Percentiles rank a stretch among this genome's conserved stretches.
These are phyloP conservation scores for Drosophila leontia DNA, from an alignment of 1,140 invertebrate species.

Conservation along the genomic window DNA sequence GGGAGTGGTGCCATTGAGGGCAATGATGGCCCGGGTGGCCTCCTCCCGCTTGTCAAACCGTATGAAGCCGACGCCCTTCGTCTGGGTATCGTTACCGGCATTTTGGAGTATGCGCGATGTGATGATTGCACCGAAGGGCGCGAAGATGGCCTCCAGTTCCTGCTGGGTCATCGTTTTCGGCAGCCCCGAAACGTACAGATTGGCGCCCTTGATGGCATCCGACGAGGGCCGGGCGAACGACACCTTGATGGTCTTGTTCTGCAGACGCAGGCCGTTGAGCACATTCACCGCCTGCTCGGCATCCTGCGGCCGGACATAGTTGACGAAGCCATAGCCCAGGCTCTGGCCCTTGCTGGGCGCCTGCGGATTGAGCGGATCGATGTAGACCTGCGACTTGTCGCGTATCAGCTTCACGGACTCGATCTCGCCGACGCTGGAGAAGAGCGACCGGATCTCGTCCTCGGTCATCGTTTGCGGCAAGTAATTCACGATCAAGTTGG, in stretches of 20 bases:
- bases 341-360: slow-evolving; percentile 89
- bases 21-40: slow-evolving; percentile 87
- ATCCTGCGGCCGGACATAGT: slow-evolving; percentile 93
- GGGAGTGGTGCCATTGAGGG: slow-evolving; percentile 87
- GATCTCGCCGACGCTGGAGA: slow-evolving; percentile 94
- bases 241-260: slow-evolving; percentile 96
- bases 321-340: slow-evolving; percentile 95
- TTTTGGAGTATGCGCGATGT: slow-evolving; percentile 94
- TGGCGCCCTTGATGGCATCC: slow-evolving; percentile 95
- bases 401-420: slow-evolving; percentile 96
- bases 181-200: slow-evolving; percentile 94
- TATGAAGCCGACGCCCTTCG: slow-evolving; percentile 88
- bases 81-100: slow-evolving; percentile 85
- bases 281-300: slow-evolving; percentile 95
- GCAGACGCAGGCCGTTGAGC: slow-evolving; percentile 93
- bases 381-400: slow-evolving; percentile 92
- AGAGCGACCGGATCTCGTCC: slow-evolving; percentile 94
- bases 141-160: slow-evolving; percentile 93
- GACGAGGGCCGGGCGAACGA: slow-evolving; percentile 95
- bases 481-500: slow-evolving; percentile 96
- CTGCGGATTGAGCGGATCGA: slow-evolving; percentile 84
- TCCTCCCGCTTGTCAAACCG: slow-evolving; percentile 88
- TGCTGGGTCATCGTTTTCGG: slow-evolving; percentile 94
- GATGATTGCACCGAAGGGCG: slow-evolving; percentile 93
- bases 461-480: slow-evolving; percentile 96